Evolutionary conservation across 2,113 vertebrate species (phyloP).

Genomic region (Hymenochirus boettgeri): DNA sequence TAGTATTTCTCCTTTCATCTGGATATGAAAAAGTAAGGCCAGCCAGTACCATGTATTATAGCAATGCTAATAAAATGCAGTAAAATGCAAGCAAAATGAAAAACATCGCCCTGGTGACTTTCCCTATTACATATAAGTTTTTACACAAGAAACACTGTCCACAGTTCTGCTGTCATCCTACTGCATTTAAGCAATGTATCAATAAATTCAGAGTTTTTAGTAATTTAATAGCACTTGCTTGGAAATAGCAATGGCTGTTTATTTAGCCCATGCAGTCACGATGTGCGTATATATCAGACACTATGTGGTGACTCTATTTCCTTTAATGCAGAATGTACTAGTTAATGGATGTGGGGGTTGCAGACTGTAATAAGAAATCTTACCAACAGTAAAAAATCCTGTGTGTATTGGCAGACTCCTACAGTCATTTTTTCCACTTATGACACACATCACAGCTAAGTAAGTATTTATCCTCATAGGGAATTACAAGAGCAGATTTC

Average conservation of each 20-base stretch:
- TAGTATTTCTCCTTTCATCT: too few species aligned
- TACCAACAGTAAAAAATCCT: not conserved
- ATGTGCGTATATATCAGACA: not conserved
- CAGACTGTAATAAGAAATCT: not conserved
- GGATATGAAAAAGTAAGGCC: too few species aligned
- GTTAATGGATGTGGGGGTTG: not conserved
- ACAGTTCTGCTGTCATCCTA: too few species aligned
- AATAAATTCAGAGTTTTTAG: not conserved
- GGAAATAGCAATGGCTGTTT: slow-evolving; percentile 1
- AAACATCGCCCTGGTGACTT: too few species aligned
- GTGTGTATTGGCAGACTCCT: not conserved
- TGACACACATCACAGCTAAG: not conserved
- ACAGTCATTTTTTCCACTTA: not conserved
- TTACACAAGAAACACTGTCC: too few species aligned
- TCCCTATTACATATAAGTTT: too few species aligned
- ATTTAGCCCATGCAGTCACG: not conserved
- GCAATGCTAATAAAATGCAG: too few species aligned
- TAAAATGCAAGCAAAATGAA: too few species aligned
- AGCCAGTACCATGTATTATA: too few species aligned
- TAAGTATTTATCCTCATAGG: not conserved
- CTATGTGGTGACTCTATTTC: not conserved
- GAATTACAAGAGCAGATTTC: not conserved
- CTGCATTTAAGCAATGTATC: slow-evolving; percentile 1
- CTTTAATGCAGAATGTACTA: not conserved
- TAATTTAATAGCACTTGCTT: not conserved